Evolutionary conservation across 1,140 invertebrate species (phyloP), one percentile per base, ranked within the genome.

Genomic region (Cherax quadricarinatus): DNA sequence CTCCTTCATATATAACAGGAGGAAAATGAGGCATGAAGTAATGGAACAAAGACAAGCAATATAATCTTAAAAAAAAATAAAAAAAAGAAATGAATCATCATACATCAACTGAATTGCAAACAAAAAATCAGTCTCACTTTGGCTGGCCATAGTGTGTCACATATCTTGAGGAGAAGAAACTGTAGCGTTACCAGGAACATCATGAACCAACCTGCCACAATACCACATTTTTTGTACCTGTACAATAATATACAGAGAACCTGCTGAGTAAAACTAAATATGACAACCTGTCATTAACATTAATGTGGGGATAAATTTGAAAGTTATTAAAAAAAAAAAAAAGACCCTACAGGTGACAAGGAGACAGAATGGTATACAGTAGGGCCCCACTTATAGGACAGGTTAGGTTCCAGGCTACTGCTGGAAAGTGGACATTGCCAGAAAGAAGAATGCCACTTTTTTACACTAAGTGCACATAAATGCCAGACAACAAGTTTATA

Each of bases 201-300:
- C 90, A 91, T 91, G 57, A 91, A 91, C 90, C 90, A 91, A 0
- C 90, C 90, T 66, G 90, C 90, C 41, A 91, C 75, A 30, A 91
- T 18, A 21, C 90, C 90, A 91, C 90, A 91, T 73, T 91, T 91
- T 49, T 91, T 91, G 79, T 91, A 91, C 75, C 90, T 91, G 53
- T 16, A 78, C 9, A 10, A 14, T 21, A 57, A 81, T 4, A 75
- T 87, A 18, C n/a, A 75, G 9, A 75, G 70, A 5, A 75, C 70
- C 24, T 70, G 21, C 30, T 70, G 66, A 57, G 53, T 41, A 57
- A 57, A 57, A 14, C 53, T 10, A 57, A 57, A 5, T 57, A 57
- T 57, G 14, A 1, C 9, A 57, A 57, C 53, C 6, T 57, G 12
- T 10, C 12, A 70, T 66, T 66, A n/a, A 66, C 21, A 16, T 14